Evolutionary conservation across 2,797 vertebrate genomes (phyloP).

Genomic region (Crocodylus rhombifer): DNA sequence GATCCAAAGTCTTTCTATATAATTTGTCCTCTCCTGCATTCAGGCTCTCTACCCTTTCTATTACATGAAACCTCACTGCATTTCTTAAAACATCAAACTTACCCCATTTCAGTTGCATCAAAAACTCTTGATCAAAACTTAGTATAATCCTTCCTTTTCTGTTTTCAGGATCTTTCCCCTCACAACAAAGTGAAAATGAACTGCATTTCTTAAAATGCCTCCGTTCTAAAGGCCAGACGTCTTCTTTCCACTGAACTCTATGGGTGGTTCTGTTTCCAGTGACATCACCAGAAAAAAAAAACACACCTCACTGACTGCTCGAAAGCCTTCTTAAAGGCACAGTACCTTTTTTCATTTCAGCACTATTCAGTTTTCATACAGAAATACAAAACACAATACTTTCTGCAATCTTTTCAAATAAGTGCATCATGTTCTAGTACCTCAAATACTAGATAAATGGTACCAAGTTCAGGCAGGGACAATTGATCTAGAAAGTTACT

Average conservation of each 20-base stretch:
- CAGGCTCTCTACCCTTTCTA: no score
- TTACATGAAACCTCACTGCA: no score
- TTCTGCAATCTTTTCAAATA: neutral
- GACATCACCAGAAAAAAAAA: slow-evolving; percentile 1
- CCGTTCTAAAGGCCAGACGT: neutral
- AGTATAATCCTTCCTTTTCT: neutral
- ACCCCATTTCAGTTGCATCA: neutral
- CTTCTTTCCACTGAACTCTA: neutral
- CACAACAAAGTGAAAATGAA: neutral
- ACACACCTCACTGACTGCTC: neutral
- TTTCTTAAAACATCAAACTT: neutral
- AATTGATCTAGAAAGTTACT: no score
- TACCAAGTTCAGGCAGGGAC: no score
- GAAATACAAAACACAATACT: neutral
- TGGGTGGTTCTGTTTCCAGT: neutral
- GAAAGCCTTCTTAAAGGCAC: slow-evolving; percentile 20
- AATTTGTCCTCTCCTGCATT: no score
- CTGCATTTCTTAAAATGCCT: neutral
- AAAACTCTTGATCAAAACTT: neutral
- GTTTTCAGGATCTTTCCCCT: neutral
- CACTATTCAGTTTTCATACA: neutral
- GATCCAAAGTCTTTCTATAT: no score
- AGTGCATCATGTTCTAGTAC: neutral
- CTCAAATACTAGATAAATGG: no score
- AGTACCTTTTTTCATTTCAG: neutral